Base-by-base conservation (phyloP, 2,888 invertebrate genomes). In the Gibbula magus region DNA sequence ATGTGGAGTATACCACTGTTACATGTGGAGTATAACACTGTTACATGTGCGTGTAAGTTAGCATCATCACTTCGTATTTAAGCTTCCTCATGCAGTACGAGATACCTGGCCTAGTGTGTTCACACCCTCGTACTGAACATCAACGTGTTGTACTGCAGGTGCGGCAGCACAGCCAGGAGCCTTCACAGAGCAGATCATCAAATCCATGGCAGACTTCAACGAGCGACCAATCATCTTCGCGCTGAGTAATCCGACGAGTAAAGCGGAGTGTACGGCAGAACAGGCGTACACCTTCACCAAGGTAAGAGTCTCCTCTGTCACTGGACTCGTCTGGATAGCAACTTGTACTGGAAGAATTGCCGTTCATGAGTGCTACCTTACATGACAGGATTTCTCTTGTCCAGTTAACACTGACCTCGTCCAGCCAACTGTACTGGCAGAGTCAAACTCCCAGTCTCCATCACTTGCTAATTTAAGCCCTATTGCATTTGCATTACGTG, bases 211-310 rank as follows among this genome's bases (percentile, higher is more conserved):
- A 18, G 94, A 94, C 77, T 94, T 95, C 91, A 97, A 98, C 93
- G 95, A 96, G 29, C 94, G 94, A 79, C 99, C 99, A 0, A 96
- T 99, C 84, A 97, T 99, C 89, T 99, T 99, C 93, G 99, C 99
- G 16, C 95, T 99, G 67, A 99, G 98, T 92, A 99, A 99, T 94
- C 99, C 99, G 78, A 99, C 99, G 79, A 95, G 95, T 93, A 99
- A 99, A 94, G 98, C 99, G 0, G 99, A 99, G 94, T 99, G 99
- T 92, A 99, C 99, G 18, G 99, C 99, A 16, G 97, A 98, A 93
- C 95, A 97, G 88, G 99, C 99, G 2, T 99, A 99, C 93, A 95
- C 93, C 61, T 93, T 96, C 91, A 98, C 99, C 0, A 95, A 97
- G 85, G 97, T 97, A 91, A 56, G 82, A 75, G 22, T 20, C n/a